Evolutionary conservation across 2,888 invertebrate species (phyloP).

Genomic region (Diplazon laetatorius): DNA sequence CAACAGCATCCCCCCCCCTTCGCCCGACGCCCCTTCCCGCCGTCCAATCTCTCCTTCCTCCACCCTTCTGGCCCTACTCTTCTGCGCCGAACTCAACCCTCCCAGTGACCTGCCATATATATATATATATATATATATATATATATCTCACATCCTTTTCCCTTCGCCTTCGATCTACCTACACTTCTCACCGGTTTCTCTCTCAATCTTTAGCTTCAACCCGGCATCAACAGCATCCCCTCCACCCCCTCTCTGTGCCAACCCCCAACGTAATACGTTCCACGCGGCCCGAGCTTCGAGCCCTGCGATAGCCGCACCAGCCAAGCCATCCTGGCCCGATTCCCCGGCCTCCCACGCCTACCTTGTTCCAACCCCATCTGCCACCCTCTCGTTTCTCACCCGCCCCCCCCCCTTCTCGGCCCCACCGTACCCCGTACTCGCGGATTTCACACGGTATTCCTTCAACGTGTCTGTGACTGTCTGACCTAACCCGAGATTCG

Average conservation of each 20-base stretch:
- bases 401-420: too few species aligned
- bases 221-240: conserved; percentile 57
- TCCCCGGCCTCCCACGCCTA: conserved; percentile 2
- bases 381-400: conserved; percentile 17
- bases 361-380: conserved; percentile 42
- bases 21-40: too few species aligned
- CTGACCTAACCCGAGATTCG: background rate
- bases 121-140: too few species aligned
- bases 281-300: conserved; percentile 57
- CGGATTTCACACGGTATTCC: conserved; percentile 18
- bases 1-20: conserved; percentile 74
- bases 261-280: too few species aligned
- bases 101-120: too few species aligned
- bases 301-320: conserved; percentile 58
- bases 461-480: background rate
- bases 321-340: conserved; percentile 6
- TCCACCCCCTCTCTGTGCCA: conserved; percentile 58
- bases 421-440: conserved; percentile 30
- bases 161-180: conserved; percentile 62
- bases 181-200: conserved; percentile 55
- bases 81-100: too few species aligned
- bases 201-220: conserved; percentile 53
- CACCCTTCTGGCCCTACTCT: too few species aligned
- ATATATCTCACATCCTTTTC: conserved; percentile 33
- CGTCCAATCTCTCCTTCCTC: too few species aligned